phyloP scores from a whole-genome alignment of 2,888 invertebrate genomes.

The Pristionchus fissidentatus region DNA sequence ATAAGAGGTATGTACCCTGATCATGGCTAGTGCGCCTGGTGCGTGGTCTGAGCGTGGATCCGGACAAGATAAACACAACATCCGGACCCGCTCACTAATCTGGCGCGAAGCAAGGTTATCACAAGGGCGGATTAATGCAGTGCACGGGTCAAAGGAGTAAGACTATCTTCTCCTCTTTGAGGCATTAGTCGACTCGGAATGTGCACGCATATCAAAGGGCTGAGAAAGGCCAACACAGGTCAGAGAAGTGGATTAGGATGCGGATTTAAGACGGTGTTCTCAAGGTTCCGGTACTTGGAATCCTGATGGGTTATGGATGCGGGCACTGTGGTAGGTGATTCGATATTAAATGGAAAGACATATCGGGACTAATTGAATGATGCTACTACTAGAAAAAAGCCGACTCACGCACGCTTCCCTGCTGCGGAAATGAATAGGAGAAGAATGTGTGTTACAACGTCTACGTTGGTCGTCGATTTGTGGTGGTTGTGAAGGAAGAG shows the following conservation, averaged over 20 bases:
- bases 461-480: background rate
- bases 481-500: background rate
- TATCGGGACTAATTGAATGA: no score
- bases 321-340: no score
- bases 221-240: constrained; percentile 38
- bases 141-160: constrained; percentile 28
- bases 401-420: background rate
- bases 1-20: constrained; percentile 11
- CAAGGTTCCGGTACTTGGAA: background rate
- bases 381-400: background rate
- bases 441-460: constrained; percentile 1
- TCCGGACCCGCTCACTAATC: background rate
- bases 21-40: no score
- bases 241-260: constrained; percentile 17
- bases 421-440: background rate
- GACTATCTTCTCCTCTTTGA: constrained; percentile 17
- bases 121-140: constrained; percentile 20
- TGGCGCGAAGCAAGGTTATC: constrained; percentile 14
- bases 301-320: no score
- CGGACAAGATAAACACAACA: background rate
- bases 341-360: no score
- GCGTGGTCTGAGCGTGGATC: no score
- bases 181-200: background rate
- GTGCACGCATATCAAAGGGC: constrained; percentile 27
- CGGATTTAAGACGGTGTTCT: background rate